Evolutionary conservation across 2,113 vertebrate genomes (phyloP).

Genomic region (Eira barbara): DNA sequence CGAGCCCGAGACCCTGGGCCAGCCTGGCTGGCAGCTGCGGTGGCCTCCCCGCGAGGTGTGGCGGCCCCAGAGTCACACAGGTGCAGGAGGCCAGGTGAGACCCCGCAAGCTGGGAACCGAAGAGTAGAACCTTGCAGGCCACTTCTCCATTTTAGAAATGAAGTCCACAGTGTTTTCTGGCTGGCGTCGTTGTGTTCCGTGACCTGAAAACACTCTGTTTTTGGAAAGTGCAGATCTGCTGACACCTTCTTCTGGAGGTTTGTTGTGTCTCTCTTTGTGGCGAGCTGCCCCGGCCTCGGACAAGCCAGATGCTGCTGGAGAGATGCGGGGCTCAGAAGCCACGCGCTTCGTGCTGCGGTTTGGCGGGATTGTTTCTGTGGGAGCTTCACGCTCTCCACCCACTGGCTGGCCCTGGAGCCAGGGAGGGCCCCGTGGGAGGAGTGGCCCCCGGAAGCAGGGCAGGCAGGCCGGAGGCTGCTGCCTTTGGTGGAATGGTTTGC

Average conservation of each 20-base stretch:
- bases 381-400: background rate
- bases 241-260: conserved; percentile 27
- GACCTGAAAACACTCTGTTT: conserved; percentile 60
- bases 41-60: background rate
- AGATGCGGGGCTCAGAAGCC: background rate
- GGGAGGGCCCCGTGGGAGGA: background rate
- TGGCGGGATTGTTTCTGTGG: background rate
- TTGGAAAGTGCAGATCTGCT: conserved; percentile 51
- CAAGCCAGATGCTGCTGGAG: background rate
- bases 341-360: background rate
- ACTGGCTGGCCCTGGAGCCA: background rate
- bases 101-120: background rate
- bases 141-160: background rate
- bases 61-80: background rate
- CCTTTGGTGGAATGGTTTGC: background rate
- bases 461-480: background rate
- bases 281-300: background rate
- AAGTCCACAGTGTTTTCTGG: background rate
- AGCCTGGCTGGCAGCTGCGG: background rate
- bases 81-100: background rate
- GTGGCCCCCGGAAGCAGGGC: background rate
- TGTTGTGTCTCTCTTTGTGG: background rate
- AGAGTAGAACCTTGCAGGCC: background rate
- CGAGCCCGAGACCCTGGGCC: background rate
- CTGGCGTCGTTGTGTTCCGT: conserved; percentile 13